Percentiles rank a stretch among this genome's conserved stretches.
Conservation (phyloP, 2,797 vertebrate genomes). For the Phataginus tetradactyla region DNA sequence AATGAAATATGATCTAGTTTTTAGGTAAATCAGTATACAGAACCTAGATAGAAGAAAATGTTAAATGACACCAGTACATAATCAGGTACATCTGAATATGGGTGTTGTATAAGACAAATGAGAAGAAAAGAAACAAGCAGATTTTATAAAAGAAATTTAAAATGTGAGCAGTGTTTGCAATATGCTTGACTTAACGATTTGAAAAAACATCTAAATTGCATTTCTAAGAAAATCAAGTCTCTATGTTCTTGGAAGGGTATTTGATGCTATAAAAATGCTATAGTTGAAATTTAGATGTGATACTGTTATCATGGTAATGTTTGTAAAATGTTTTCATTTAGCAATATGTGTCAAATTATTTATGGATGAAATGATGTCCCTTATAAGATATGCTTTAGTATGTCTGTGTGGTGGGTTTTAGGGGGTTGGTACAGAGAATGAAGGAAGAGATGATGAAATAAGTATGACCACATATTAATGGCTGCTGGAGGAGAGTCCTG, state of each 20-base stretch:
- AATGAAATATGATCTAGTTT: neutral
- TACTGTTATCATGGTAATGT: neutral
- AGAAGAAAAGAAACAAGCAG: neutral
- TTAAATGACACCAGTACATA: neutral
- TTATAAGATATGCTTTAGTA: neutral
- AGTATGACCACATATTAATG: neutral
- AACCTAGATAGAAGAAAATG: neutral
- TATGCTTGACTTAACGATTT: neutral
- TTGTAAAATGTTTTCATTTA: neutral
- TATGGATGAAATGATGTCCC: neutral
- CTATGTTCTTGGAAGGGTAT: neutral
- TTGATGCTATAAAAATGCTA: neutral
- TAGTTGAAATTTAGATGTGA: neutral
- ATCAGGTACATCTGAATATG: neutral
- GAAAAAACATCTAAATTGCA: neutral
- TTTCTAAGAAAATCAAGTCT: neutral
- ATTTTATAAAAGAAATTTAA: neutral
- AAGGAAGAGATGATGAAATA: neutral
- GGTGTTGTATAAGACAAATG: neutral
- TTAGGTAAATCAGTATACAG: neutral
- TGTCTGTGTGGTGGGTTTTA: no score
- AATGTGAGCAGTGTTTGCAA: neutral
- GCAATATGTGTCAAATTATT: neutral
- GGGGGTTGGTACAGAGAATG: neutral
- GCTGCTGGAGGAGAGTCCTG: neutral